phyloP scores from a whole-genome alignment of 2,113 vertebrate species.

The Triplophysa rosa region DNA sequence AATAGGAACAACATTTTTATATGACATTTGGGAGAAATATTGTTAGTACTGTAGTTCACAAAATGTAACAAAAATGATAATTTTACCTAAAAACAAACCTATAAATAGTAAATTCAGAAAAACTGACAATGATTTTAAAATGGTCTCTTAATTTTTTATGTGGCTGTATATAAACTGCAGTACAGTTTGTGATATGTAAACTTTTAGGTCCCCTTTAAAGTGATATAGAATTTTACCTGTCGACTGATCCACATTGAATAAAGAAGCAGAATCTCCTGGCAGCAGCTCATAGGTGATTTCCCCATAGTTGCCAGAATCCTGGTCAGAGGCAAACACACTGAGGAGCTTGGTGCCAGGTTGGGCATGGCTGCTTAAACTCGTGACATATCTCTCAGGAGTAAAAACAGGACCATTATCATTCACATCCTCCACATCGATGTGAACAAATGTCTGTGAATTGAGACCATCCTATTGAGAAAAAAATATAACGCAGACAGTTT shows the following conservation, averaged over 20 bases:
- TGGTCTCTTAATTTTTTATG: too few species aligned
- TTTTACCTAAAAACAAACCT: too few species aligned
- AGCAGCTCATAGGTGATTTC: constrained; percentile 79
- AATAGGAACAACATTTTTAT: too few species aligned
- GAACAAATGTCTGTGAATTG: constrained; percentile 87
- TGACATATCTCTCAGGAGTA: constrained; percentile 77
- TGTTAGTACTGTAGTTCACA: too few species aligned
- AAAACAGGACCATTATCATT: constrained; percentile 90
- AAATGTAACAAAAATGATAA: too few species aligned
- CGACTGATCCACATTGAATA: constrained; percentile 81
- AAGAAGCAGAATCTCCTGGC: constrained; percentile 75
- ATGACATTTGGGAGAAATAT: too few species aligned
- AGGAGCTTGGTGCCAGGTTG: constrained; percentile 84
- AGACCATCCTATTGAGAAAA: constrained; percentile 82
- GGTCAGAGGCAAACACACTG: constrained; percentile 83
- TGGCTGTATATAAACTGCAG: too few species aligned
- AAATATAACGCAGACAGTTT: not conserved
- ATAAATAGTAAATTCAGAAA: too few species aligned
- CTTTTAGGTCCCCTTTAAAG: not conserved
- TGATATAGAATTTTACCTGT: constrained; percentile 77
- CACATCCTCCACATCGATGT: constrained; percentile 86
- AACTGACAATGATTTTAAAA: too few species aligned
- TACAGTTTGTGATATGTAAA: not conserved
- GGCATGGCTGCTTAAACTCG: constrained; percentile 81
- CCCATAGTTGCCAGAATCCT: constrained; percentile 80